phyloP scores from a whole-genome alignment of 2,888 invertebrate genomes.

The Drosophila parthenogenetica region DNA sequence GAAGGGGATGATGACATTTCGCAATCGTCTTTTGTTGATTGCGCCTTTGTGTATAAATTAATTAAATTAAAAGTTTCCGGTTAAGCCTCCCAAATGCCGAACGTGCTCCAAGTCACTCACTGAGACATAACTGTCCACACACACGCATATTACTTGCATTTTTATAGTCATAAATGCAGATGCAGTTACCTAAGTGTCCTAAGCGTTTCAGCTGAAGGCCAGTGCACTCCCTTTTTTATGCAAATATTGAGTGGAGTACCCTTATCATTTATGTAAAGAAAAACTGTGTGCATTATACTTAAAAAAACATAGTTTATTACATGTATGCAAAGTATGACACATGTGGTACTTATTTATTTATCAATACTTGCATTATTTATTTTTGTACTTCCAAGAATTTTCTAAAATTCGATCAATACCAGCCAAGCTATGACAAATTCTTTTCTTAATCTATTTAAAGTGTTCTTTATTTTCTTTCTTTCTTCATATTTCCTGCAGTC shows the following conservation, averaged over 20 bases:
- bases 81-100: slow-evolving; percentile 76
- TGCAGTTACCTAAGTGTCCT: slow-evolving; percentile 6
- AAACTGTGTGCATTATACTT: too few species aligned
- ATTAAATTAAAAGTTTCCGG: slow-evolving; percentile 85
- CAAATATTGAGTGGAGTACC: neutral
- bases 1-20: slow-evolving; percentile 29
- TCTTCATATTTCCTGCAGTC: neutral
- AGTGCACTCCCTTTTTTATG: slow-evolving; percentile 16
- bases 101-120: slow-evolving; percentile 30
- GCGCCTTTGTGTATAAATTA: slow-evolving; percentile 84
- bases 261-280: neutral
- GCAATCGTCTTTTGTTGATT: slow-evolving; percentile 74
- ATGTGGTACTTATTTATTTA: too few species aligned
- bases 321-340: too few species aligned
- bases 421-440: too few species aligned
- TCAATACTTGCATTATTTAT: too few species aligned
- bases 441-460: neutral
- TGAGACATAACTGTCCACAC: slow-evolving; percentile 36
- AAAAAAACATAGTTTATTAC: neutral
- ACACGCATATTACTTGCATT: slow-evolving; percentile 12
- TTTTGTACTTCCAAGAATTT: too few species aligned
- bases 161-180: slow-evolving; percentile 23
- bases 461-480: neutral
- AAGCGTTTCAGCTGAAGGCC: neutral
- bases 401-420: neutral